Percentiles rank a stretch among this genome's conserved stretches.
These are phyloP conservation scores for Caenorhabditis afra DNA, from an alignment of 2,888 invertebrate species.

Conservation along the genomic window DNA sequence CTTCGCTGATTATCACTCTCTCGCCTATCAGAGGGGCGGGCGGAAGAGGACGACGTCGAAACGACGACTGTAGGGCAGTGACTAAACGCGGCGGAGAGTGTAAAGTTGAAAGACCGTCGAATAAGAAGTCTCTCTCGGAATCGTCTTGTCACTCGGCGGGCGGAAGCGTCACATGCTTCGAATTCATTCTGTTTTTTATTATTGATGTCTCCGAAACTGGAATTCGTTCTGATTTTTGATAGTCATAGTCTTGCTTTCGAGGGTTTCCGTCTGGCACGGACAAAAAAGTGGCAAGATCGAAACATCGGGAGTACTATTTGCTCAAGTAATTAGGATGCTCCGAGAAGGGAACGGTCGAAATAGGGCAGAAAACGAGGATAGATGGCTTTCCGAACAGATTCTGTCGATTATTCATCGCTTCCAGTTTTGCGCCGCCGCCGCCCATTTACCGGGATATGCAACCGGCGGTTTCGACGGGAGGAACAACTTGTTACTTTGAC, in stretches of 20 bases:
- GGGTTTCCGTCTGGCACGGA: not conserved
- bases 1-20: constrained; percentile 42
- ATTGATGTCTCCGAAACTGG: not conserved
- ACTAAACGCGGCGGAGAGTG: constrained; percentile 23
- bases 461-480: constrained; percentile 2
- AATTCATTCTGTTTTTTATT: not conserved
- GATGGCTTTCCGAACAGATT: not conserved
- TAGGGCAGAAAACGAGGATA: not conserved
- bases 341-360: not conserved
- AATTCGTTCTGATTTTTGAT: not conserved
- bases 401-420: constrained; percentile 7
- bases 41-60: constrained; percentile 14
- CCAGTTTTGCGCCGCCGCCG: constrained; percentile 8
- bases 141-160: constrained; percentile 4
- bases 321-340: constrained; percentile 27
- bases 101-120: constrained; percentile 52
- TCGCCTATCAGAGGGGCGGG: constrained; percentile 23
- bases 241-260: not conserved
- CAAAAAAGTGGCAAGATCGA: not conserved
- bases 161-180: constrained; percentile 8
- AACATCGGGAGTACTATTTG: constrained; percentile 10
- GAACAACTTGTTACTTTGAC: constrained; percentile 19
- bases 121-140: constrained; percentile 5
- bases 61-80: not conserved
- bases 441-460: constrained; percentile 1